phyloP scores from a whole-genome alignment of 2,888 invertebrate species.

The Epistrophe eligans region DNA sequence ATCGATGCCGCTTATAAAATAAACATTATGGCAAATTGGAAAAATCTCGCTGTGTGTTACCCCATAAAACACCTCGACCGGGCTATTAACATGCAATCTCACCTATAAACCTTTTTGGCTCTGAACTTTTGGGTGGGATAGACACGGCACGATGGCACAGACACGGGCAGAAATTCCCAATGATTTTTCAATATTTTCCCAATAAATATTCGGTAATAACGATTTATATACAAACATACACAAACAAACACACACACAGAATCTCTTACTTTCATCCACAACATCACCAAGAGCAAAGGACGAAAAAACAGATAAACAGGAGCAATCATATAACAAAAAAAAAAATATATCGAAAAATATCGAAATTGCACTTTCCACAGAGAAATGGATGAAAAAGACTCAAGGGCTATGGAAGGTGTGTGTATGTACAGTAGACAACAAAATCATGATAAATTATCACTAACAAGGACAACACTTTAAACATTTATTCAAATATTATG shows the following conservation, averaged over 20 bases:
- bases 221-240: slow-evolving; percentile 67
- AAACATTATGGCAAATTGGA: slow-evolving; percentile 75
- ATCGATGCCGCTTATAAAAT: slow-evolving; percentile 69
- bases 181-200: slow-evolving; percentile 77
- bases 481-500: slow-evolving; percentile 77
- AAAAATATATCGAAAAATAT: slow-evolving; percentile 28
- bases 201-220: slow-evolving; percentile 77
- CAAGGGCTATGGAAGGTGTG: slow-evolving; percentile 12
- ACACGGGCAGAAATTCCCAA: slow-evolving; percentile 46
- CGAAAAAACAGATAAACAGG: slow-evolving; percentile 36
- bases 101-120: slow-evolving; percentile 50
- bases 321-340: slow-evolving; percentile 37
- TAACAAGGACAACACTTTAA: slow-evolving; percentile 77
- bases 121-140: background rate
- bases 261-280: slow-evolving; percentile 22
- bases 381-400: slow-evolving; percentile 10
- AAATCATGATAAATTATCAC: slow-evolving; percentile 77
- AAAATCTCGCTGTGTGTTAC: slow-evolving; percentile 66
- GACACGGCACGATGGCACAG: background rate
- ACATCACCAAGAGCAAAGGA: slow-evolving; percentile 20
- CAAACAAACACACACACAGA: slow-evolving; percentile 20
- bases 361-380: slow-evolving; percentile 67
- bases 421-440: slow-evolving; percentile 56
- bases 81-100: slow-evolving; percentile 71
- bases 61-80: slow-evolving; percentile 59